Evolutionary conservation across 2,797 vertebrate species (phyloP).

Genomic region (Mareca strepera): DNA sequence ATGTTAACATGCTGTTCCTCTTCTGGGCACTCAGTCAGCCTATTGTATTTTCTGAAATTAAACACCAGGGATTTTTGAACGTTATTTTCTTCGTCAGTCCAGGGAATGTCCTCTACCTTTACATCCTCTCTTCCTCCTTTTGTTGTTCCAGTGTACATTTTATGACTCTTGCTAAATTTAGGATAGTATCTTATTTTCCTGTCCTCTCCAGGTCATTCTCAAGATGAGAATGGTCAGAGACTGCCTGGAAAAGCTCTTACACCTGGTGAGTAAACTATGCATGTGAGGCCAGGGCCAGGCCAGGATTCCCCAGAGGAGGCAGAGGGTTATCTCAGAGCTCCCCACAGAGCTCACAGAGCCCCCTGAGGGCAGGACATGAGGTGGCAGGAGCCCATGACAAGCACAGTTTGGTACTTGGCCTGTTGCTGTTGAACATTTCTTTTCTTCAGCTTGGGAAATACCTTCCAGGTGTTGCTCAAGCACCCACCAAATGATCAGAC

Average conservation of each 20-base stretch:
- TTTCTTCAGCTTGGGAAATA: background rate
- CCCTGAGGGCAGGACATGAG: rapidly evolving
- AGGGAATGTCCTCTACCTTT: conserved; percentile 54
- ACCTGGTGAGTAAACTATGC: background rate
- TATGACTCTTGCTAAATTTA: conserved; percentile 17
- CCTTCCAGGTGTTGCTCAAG: rapidly evolving
- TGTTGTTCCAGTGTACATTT: conserved; percentile 25
- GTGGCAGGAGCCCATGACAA: background rate
- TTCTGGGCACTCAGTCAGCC: conserved; percentile 26
- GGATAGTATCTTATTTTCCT: conserved; percentile 27
- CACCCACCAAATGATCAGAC: rapidly evolving
- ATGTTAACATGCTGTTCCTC: conserved; percentile 61
- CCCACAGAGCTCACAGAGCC: rapidly evolving
- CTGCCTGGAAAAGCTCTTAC: background rate
- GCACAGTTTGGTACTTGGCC: background rate
- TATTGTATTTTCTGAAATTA: conserved; percentile 64
- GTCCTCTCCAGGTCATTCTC: background rate
- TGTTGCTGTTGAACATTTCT: background rate
- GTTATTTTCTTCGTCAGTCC: conserved; percentile 57
- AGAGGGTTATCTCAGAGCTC: background rate
- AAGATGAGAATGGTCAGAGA: background rate
- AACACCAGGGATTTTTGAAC: conserved; percentile 50
- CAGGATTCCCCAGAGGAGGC: background rate
- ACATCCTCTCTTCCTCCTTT: conserved; percentile 56
- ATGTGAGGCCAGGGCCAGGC: background rate